Percentiles rank a stretch among this genome's conserved stretches.
phyloP scores from a whole-genome alignment of 2,888 invertebrate species.

The Electrophaes corylata region DNA sequence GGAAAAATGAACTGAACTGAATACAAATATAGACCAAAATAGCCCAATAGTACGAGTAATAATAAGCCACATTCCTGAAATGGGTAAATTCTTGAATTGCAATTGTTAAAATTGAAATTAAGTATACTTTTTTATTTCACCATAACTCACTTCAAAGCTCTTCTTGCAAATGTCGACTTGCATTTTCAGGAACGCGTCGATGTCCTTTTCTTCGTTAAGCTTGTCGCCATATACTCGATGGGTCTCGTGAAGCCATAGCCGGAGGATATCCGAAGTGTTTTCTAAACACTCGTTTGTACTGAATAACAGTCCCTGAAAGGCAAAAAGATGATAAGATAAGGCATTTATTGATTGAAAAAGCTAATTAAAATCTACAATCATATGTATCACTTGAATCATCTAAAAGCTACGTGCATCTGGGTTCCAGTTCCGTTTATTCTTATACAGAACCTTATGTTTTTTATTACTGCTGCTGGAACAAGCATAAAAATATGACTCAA shows the following conservation, averaged over 20 bases:
- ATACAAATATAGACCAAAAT: too few species aligned
- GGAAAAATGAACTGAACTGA: too few species aligned
- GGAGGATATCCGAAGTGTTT: slow-evolving; percentile 91
- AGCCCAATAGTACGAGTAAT: too few species aligned
- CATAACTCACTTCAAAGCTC: slow-evolving; percentile 89
- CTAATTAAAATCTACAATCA: too few species aligned
- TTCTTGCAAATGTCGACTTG: slow-evolving; percentile 96
- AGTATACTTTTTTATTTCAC: not conserved
- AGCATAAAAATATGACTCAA: too few species aligned
- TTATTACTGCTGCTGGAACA: too few species aligned
- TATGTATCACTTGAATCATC: too few species aligned
- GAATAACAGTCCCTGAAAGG: slow-evolving; percentile 93
- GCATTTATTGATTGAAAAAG: not conserved
- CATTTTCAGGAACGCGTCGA: slow-evolving; percentile 94
- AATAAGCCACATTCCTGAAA: too few species aligned
- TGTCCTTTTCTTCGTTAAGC: slow-evolving; percentile 95
- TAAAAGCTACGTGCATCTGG: too few species aligned
- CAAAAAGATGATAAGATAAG: not conserved
- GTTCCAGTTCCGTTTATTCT: too few species aligned
- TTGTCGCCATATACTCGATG: slow-evolving; percentile 97
- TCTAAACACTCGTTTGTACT: slow-evolving; percentile 94
- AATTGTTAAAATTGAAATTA: not conserved
- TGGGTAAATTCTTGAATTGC: too few species aligned
- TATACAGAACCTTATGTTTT: too few species aligned
- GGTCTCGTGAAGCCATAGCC: slow-evolving; percentile 97